Conservation (phyloP, 2,113 vertebrate species). For the Hymenochirus boettgeri region DNA sequence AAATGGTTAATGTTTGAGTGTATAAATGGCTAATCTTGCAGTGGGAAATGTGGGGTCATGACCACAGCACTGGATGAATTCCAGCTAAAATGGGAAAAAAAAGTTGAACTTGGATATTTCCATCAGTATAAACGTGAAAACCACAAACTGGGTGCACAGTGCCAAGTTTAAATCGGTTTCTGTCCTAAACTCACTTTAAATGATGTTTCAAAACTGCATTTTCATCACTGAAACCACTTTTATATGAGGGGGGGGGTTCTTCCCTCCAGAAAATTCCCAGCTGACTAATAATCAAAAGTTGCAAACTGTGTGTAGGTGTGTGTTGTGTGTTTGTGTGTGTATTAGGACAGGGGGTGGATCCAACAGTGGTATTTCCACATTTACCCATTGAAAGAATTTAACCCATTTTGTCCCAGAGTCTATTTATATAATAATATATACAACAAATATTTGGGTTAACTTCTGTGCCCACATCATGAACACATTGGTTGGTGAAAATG, state of each 20-base stretch:
- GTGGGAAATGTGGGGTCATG: constrained; percentile 58
- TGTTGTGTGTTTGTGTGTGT: too few relatives aligned
- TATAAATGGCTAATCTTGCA: constrained; percentile 51
- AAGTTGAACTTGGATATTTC: constrained; percentile 59
- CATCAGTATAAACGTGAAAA: constrained; percentile 55
- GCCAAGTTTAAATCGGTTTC: constrained; percentile 56
- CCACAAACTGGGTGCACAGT: constrained; percentile 52
- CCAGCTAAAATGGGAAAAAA: constrained; percentile 60
- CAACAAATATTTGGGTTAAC: too few relatives aligned
- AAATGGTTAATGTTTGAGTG: constrained; percentile 44
- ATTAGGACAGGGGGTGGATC: not conserved
- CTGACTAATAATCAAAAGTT: constrained; percentile 67
- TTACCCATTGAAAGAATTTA: constrained; percentile 43
- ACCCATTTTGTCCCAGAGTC: too few relatives aligned
- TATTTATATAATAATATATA: too few relatives aligned
- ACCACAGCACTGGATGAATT: constrained; percentile 56
- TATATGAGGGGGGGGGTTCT: constrained; percentile 62
- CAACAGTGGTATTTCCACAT: constrained; percentile 60
- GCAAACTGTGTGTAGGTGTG: too few relatives aligned
- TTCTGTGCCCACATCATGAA: too few relatives aligned
- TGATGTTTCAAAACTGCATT: constrained; percentile 59
- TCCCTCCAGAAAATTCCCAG: constrained; percentile 59
- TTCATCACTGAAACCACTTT: constrained; percentile 63
- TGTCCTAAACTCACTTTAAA: constrained; percentile 51
- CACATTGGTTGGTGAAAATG: too few relatives aligned